These are phyloP conservation scores for Lepidurus arcticus DNA, from an alignment of 1,140 invertebrate species.

Conservation along the genomic window DNA sequence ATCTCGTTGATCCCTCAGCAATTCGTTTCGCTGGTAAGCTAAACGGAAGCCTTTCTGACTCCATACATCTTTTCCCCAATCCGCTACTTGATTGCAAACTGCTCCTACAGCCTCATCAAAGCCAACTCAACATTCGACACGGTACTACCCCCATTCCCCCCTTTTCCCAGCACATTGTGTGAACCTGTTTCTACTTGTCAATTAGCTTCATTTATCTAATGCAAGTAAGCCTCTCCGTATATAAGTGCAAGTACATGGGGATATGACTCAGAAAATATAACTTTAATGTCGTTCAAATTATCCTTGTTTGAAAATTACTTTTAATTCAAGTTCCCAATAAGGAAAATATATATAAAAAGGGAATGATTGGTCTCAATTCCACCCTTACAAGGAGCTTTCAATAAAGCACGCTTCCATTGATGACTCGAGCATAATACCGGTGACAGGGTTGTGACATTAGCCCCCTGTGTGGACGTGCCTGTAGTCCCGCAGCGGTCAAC, in stretches of 20 bases:
- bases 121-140: not conserved
- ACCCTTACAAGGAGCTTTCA: not conserved
- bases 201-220: not conserved
- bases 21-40: constrained; percentile 9
- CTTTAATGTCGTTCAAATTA: too few relatives aligned
- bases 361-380: not conserved
- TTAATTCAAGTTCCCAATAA: too few relatives aligned
- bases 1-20: constrained; percentile 14
- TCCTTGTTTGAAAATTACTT: too few relatives aligned
- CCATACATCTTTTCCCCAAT: not conserved
- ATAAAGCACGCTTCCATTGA: constrained; percentile 14
- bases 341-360: too few relatives aligned
- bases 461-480: constrained; percentile 16
- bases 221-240: not conserved
- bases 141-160: not conserved
- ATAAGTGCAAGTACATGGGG: too few relatives aligned
- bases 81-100: constrained; percentile 11
- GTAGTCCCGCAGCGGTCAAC: constrained; percentile 20
- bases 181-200: not conserved
- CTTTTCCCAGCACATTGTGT: not conserved
- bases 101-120: not conserved
- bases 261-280: too few relatives aligned
- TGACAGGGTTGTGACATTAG: constrained; percentile 14
- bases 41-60: not conserved
- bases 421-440: constrained; percentile 5